Evolutionary conservation across 2,797 vertebrate genomes (phyloP).

Genomic region (Aldrovandia affinis): DNA sequence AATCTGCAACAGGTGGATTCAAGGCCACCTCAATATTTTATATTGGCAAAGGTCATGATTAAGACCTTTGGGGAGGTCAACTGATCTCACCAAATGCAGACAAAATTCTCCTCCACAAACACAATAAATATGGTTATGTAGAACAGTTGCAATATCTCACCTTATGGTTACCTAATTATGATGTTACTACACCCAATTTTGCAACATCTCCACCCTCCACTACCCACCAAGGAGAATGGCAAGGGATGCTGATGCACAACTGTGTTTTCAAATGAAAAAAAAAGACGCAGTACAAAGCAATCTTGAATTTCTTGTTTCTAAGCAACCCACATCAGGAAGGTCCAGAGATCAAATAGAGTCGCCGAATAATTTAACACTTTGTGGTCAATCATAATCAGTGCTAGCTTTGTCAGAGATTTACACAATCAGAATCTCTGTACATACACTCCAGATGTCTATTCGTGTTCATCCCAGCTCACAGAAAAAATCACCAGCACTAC

Average conservation of each 20-base stretch:
- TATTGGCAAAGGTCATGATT: too few relatives aligned
- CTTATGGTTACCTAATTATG: constrained; percentile 7
- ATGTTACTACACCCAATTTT: neutral
- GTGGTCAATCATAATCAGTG: constrained; percentile 38
- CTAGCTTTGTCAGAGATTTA: constrained; percentile 8
- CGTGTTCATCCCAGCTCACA: neutral
- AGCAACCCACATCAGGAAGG: constrained; percentile 69
- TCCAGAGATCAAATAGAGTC: constrained; percentile 56
- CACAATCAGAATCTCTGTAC: neutral
- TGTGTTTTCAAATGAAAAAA: constrained; percentile 57
- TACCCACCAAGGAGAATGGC: constrained; percentile 30
- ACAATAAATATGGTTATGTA: neutral
- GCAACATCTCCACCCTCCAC: constrained; percentile 2
- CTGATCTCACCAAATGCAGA: neutral
- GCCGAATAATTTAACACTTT: constrained; percentile 70
- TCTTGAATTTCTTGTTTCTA: constrained; percentile 70
- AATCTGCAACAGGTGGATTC: neutral
- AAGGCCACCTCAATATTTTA: neutral
- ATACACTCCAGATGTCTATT: neutral
- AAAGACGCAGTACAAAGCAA: constrained; percentile 66
- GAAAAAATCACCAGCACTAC: neutral
- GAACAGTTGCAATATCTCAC: neutral
- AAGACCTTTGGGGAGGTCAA: too few relatives aligned
- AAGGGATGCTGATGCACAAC: constrained; percentile 42
- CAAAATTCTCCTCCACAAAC: neutral